Evolutionary conservation across 1,140 invertebrate genomes (phyloP), one percentile per base, ranked within the genome.

Genomic region (Drosophila watanabei): DNA sequence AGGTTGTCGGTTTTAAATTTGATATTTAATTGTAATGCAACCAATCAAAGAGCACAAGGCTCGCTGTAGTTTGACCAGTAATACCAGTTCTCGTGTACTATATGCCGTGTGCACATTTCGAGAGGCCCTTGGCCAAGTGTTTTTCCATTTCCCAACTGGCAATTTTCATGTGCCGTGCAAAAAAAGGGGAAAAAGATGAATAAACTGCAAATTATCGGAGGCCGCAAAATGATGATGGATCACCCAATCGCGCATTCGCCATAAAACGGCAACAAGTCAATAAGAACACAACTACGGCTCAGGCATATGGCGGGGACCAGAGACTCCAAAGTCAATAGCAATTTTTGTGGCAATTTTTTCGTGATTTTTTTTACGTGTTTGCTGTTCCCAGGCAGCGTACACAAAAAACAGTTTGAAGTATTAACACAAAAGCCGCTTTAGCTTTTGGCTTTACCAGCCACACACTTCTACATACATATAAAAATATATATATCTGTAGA

Each of bases 341-440:
- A 84, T 89, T 83, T 87, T 80, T 87, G 84, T 75, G 61, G 86
- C 87, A 82, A 90, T 89, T 90, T 82, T 80, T 89, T 69, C 13
- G 46, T 73, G 61, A 48, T 86, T 65, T 56, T 62, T 70, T 32
- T 8, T 35, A 6, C 24, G 10, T 65, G 48, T 68, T 66, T 66
- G 64, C 45, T 66, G 64, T 66, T 63, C 77, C 52, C 62, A 54
- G 63, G 71, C 61, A 57, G 82, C 30, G 18, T 43, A 68, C 41
- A 70, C 57, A 75, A 71, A 75, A 77, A 68, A 83, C 61, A 72
- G 66, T 88, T 88, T 82, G 66, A 91, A 78, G 87, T 77, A 90
- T 91, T 89, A 90, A 90, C 86, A 82, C 86, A 90, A 90, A 89
- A 90, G 86, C 86, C 79, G 86, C 85, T 89, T 89, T 84, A 49